These are phyloP conservation scores for Nephrotoma flavescens DNA, from an alignment of 2,888 invertebrate genomes.

Conservation along the genomic window DNA sequence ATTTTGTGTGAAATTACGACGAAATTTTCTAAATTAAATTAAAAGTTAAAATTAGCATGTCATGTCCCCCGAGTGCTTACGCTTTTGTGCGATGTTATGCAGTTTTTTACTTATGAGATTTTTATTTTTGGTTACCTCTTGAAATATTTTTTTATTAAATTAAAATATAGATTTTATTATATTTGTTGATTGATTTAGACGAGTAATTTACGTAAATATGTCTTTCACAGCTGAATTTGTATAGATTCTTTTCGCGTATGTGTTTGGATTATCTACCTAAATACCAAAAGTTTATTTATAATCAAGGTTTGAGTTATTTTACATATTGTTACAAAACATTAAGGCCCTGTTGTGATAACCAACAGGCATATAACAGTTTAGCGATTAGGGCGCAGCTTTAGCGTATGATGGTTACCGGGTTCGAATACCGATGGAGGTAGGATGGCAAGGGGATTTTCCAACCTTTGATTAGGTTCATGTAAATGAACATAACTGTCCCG, in stretches of 20 bases:
- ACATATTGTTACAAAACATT: no score
- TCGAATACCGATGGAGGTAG: no score
- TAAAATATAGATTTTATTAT: neutral
- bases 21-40: neutral
- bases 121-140: neutral
- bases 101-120: neutral
- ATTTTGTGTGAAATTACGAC: neutral
- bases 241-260: neutral
- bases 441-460: no score
- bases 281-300: no score
- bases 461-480: no score
- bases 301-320: no score
- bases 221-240: neutral
- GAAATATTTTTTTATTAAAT: neutral
- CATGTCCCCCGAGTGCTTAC: neutral
- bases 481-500: no score
- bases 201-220: neutral
- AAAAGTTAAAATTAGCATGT: neutral
- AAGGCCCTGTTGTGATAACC: no score
- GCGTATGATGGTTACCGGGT: no score
- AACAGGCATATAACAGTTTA: no score
- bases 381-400: no score
- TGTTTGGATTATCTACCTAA: neutral
- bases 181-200: neutral
- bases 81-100: neutral